Conservation (phyloP, 2,113 vertebrate genomes). For the Podarcis raffonei region DNA sequence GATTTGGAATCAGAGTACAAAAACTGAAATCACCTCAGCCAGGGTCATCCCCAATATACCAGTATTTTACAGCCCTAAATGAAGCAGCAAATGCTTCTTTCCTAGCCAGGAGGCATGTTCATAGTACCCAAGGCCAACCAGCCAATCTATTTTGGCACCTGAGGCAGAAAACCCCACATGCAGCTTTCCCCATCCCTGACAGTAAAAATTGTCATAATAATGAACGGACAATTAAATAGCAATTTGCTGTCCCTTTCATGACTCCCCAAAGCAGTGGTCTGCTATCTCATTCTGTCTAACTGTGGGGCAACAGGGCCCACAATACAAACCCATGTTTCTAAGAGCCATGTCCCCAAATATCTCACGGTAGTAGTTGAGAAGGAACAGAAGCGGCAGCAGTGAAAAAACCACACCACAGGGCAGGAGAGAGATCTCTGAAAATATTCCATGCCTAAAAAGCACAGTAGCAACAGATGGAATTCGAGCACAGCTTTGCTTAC, state of each 20-base stretch:
- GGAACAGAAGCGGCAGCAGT: slow-evolving; percentile 10
- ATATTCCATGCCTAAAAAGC: slow-evolving; percentile 68
- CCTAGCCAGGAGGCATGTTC: too few species aligned
- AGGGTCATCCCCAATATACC: too few species aligned
- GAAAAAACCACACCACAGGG: slow-evolving; percentile 39
- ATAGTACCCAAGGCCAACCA: background rate
- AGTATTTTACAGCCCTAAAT: background rate
- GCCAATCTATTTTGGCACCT: background rate
- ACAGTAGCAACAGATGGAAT: slow-evolving; percentile 70
- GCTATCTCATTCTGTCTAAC: background rate
- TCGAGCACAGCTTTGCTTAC: slow-evolving; percentile 75
- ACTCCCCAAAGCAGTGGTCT: background rate
- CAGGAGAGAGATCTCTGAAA: slow-evolving; percentile 44
- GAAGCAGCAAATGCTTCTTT: background rate
- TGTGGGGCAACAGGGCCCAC: too few species aligned
- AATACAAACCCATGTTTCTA: background rate
- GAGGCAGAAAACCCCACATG: background rate
- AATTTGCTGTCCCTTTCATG: background rate
- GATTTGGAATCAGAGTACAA: background rate
- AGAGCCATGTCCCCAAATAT: background rate
- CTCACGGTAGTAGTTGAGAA: background rate
- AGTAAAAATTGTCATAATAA: background rate
- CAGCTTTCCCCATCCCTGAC: background rate
- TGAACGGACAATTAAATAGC: background rate
- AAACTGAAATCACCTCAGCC: too few species aligned